Conservation (phyloP, 2,797 vertebrate species). For the Tadarida brasiliensis region DNA sequence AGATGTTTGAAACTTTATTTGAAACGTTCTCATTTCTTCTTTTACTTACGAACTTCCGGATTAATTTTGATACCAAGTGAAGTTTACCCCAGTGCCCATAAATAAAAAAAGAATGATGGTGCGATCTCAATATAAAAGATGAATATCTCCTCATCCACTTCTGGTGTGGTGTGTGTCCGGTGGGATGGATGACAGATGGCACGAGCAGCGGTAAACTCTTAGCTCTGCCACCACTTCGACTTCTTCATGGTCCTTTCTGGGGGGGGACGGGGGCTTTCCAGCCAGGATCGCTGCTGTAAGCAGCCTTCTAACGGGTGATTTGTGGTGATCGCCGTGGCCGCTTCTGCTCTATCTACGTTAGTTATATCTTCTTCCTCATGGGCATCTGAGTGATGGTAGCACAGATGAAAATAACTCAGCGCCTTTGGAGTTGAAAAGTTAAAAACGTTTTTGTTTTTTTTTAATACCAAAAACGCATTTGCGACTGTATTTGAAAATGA, state of each 20-base stretch:
- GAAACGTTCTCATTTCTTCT: not conserved
- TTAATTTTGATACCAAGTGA: conserved; percentile 6
- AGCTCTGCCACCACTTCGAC: not conserved
- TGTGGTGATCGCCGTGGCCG: conserved; percentile 1
- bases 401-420: conserved; percentile 65
- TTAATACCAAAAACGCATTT: not conserved
- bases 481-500: conserved; percentile 31
- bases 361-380: conserved; percentile 43
- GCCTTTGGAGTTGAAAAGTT: conserved; percentile 61
- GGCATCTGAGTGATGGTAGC: conserved; percentile 37
- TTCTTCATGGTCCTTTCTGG: not conserved
- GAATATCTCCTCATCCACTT: not conserved
- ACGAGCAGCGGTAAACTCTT: not conserved
- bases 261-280: not conserved
- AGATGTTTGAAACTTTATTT: conserved; percentile 7
- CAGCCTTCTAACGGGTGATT: not conserved
- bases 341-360: conserved; percentile 48
- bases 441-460: conserved; percentile 8
- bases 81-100: not conserved
- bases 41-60: not conserved
- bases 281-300: not conserved
- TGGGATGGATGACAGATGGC: not conserved
- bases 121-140: not conserved
- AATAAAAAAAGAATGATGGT: not conserved
- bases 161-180: not conserved